Base-by-base conservation (phyloP, 2,797 vertebrate genomes). In the Sebastes kiyomatsui region DNA sequence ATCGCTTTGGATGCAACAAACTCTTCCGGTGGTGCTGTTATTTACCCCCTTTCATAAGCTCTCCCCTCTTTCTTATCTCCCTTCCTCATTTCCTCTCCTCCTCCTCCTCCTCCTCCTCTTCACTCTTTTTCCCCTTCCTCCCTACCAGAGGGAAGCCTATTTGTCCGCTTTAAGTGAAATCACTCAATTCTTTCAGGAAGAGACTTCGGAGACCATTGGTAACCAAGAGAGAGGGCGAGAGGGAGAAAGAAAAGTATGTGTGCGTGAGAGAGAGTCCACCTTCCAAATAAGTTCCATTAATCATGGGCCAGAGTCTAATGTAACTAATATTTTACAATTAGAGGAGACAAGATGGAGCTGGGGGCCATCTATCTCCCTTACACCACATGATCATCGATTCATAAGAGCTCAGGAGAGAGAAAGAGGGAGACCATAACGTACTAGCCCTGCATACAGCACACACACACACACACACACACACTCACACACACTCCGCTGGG, bases 301-400 rank as follows among this genome's bases (percentile, higher is more conserved):
- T 99, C 98, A 99, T 97, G 95, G 97, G 96, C 96, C 97, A 97
- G 96, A 97, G 97, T 97, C 97, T 99, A 99, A 99, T 99, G 98
- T 98, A 98, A 98, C 97, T 99, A 99, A 99, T 99, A 99, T 98
- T 99, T 99, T 99, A 99, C 98, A 98, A 99, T 99, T 99, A 99
- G 97, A 98, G 97, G 95, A 98, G 98, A 98, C 98, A 99, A 97
- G 98, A 97, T 96, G 97, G 97, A 97, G 97, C 97, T 97, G 95
- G 96, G 95, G 97, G 96, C 97, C 97, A 99, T 99, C 98, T 97
- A 99, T 99, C 98, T 99, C 97, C 97, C 98, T 99, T 99, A 99
- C 96, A 97, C 97, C 97, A 97, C 97, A 97, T 97, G 97, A 99
- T 99, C 98, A 99, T 98, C 97, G 97, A 99, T 99, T 98, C 98